Percentiles rank a stretch among this genome's conserved stretches.
phyloP scores from a whole-genome alignment of 2,113 vertebrate genomes.

The Oryctolagus cuniculus region DNA sequence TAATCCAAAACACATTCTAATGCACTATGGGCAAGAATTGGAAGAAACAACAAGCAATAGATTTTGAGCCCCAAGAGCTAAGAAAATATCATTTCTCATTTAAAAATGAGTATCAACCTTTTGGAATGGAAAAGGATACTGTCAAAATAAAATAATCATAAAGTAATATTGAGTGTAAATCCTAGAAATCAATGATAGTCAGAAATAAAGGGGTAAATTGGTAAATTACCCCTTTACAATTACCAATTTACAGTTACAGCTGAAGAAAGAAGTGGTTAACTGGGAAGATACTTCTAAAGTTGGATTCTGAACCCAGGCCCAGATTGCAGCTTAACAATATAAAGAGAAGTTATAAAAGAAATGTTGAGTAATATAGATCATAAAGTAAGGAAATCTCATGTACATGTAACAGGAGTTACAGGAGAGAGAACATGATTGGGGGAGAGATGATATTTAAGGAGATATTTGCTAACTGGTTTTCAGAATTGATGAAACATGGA shows the following conservation, averaged over 20 bases:
- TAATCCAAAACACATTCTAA: neutral
- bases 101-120: neutral
- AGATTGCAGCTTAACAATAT: neutral
- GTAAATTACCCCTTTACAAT: too few species aligned
- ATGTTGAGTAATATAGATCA: neutral
- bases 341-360: neutral
- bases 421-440: neutral
- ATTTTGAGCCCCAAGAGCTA: neutral
- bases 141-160: neutral
- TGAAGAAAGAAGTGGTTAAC: neutral
- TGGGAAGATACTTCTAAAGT: neutral
- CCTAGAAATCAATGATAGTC: neutral
- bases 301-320: neutral
- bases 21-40: neutral
- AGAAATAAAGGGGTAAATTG: neutral
- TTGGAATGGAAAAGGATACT: neutral
- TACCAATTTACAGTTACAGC: neutral
- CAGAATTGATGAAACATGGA: neutral
- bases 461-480: neutral
- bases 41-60: neutral
- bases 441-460: neutral
- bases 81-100: neutral
- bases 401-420: neutral
- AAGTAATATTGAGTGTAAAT: neutral
- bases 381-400: neutral